Evolutionary conservation across 2,797 vertebrate genomes (phyloP).

Genomic region (Sebastes steindachneri): DNA sequence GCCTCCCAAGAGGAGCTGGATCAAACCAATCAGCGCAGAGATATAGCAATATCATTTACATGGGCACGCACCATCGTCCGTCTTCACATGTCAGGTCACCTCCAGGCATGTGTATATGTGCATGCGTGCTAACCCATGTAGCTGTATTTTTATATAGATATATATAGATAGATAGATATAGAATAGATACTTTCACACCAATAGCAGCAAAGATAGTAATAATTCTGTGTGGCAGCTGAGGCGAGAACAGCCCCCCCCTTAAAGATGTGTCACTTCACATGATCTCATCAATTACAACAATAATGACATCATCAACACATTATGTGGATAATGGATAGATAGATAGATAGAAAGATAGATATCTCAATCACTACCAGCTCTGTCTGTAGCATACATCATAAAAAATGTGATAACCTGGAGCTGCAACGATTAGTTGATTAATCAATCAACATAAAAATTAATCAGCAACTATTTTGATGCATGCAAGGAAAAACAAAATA

Average conservation of each 20-base stretch:
- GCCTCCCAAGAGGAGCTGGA: no score
- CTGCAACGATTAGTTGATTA: neutral
- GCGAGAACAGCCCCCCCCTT: neutral
- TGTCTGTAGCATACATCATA: no score
- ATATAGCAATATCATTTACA: no score
- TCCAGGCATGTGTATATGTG: no score
- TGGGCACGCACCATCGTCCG: no score
- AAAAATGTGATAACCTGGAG: neutral
- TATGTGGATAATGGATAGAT: neutral
- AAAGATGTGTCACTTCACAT: neutral
- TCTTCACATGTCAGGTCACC: no score
- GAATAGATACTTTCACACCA: neutral
- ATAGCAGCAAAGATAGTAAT: neutral
- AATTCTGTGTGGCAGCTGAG: neutral
- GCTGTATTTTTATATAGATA: no score
- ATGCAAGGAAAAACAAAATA: neutral
- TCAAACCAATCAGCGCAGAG: no score
- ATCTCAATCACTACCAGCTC: neutral
- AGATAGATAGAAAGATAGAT: neutral
- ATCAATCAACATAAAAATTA: neutral
- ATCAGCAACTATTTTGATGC: neutral
- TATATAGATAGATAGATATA: no score
- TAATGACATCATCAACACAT: neutral
- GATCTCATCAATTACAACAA: constrained; percentile 10
- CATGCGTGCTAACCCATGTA: no score